These are phyloP conservation scores for Neotoxoptera formosana DNA, from an alignment of 1,140 invertebrate genomes.

Conservation along the genomic window DNA sequence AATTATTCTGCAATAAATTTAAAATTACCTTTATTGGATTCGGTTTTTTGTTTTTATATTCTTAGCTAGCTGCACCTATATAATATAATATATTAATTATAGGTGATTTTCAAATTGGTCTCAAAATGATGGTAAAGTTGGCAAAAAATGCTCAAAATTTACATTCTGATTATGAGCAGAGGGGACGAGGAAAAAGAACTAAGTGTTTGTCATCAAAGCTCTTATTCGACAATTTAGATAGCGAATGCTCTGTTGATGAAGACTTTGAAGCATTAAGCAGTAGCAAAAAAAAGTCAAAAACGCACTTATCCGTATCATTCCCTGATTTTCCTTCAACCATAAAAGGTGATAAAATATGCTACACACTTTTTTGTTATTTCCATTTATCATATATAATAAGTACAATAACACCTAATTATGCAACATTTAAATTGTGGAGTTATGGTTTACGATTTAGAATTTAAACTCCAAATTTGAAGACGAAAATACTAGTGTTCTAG, in stretches of 20 bases:
- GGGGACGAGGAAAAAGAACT: not conserved
- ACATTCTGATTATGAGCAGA: not conserved
- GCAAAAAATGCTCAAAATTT: not conserved
- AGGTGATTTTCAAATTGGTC: not conserved
- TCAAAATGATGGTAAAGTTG: conserved; percentile 16
- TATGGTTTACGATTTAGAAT: too few species aligned
- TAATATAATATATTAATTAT: not conserved
- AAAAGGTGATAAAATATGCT: not conserved
- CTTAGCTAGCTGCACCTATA: not conserved
- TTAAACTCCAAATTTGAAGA: too few species aligned
- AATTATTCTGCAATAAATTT: not conserved
- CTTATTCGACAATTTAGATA: not conserved
- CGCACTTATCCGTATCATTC: not conserved
- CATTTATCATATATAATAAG: too few species aligned
- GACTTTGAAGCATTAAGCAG: not conserved
- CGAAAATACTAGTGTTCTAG: too few species aligned
- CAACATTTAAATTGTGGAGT: too few species aligned
- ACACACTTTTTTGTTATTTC: too few species aligned
- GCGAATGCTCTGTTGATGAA: not conserved
- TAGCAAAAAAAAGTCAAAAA: not conserved
- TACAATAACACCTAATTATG: too few species aligned
- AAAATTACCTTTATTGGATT: not conserved
- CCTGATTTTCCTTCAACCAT: not conserved
- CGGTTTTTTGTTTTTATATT: too few species aligned
- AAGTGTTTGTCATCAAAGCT: not conserved